phyloP scores from a whole-genome alignment of 2,797 vertebrate genomes.

The Odontamblyopus lacepedii region DNA sequence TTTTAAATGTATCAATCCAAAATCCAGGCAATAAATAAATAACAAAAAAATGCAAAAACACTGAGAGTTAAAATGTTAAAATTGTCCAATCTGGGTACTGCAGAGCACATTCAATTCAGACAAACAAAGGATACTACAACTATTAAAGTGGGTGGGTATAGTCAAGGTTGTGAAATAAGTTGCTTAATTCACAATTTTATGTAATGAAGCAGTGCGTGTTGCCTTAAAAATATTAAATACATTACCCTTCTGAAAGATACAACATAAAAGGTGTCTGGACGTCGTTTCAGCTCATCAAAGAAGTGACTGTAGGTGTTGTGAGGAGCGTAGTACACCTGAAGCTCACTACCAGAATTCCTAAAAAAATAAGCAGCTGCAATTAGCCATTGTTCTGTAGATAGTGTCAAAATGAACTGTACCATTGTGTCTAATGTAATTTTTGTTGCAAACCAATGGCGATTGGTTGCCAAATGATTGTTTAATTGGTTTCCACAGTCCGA shows the following conservation, averaged over 20 bases:
- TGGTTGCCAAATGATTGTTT: slow-evolving; percentile 1
- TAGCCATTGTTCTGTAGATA: neutral
- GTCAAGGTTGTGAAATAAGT: neutral
- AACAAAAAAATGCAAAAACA: neutral
- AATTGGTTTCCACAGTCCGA: slow-evolving; percentile 1
- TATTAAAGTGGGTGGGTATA: neutral
- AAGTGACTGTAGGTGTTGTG: slow-evolving; percentile 88
- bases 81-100: slow-evolving; percentile 27
- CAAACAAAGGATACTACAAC: slow-evolving; percentile 21
- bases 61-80: slow-evolving; percentile 38
- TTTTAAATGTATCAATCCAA: neutral
- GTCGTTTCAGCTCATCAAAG: slow-evolving; percentile 89
- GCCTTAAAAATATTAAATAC: neutral
- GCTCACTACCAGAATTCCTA: slow-evolving; percentile 86
- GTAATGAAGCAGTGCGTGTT: neutral
- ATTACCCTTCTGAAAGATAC: slow-evolving; percentile 96
- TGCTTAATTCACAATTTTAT: neutral
- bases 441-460: neutral
- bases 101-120: slow-evolving; percentile 22
- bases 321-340: slow-evolving; percentile 93
- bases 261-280: slow-evolving; percentile 94
- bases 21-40: too few species aligned
- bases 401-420: neutral
- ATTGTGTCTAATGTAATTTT: neutral
- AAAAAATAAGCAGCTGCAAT: neutral